Conservation (phyloP, 2,113 vertebrate genomes). For the Pelusios castaneus region DNA sequence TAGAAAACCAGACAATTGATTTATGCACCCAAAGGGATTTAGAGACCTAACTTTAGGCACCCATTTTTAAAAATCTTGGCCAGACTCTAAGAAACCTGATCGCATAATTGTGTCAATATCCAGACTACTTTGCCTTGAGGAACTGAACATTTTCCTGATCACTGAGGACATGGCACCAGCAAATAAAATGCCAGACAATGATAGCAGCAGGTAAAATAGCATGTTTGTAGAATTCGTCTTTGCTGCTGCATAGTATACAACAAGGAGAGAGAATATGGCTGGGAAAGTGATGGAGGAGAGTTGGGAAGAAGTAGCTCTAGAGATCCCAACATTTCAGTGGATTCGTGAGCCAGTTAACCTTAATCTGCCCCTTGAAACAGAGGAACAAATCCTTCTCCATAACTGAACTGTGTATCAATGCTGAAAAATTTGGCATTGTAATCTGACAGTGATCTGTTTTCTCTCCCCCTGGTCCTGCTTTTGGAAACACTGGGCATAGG, state of each 20-base stretch:
- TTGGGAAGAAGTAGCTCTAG: neutral
- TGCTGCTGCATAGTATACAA: neutral
- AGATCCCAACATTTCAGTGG: neutral
- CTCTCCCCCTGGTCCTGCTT: neutral
- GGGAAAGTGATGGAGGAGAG: fast-evolving
- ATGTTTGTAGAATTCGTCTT: neutral
- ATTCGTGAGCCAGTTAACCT: neutral
- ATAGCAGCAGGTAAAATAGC: neutral
- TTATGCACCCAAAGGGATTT: neutral
- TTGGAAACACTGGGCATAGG: neutral
- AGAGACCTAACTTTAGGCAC: neutral
- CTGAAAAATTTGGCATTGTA: neutral
- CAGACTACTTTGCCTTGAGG: neutral
- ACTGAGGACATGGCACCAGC: neutral
- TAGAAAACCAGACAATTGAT: neutral
- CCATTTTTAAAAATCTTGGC: neutral
- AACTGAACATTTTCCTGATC: neutral
- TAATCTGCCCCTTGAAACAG: neutral
- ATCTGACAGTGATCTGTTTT: neutral
- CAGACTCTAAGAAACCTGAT: neutral
- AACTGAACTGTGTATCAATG: neutral
- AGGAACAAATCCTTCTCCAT: neutral
- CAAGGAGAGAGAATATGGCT: too few relatives aligned
- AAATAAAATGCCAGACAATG: neutral
- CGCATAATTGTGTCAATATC: neutral